Base-by-base conservation (phyloP, 1,140 invertebrate genomes). In the Heliconius himera region DNA sequence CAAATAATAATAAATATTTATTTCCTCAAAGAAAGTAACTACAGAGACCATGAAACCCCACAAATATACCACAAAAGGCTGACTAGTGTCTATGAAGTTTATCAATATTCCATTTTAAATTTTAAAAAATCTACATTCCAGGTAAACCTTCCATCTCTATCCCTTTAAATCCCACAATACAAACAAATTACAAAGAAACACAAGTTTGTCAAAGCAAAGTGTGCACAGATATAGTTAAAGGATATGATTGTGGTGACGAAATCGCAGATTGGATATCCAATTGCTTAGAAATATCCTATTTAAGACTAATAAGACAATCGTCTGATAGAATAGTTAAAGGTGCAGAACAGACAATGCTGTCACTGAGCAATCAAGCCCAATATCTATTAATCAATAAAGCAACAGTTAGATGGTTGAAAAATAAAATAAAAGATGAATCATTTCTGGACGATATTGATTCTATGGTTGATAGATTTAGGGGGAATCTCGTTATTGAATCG, bases 291-390 rank as follows among this genome's bases (percentile, higher is more conserved):
- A 87, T 95, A 79, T 95, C 96, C 8, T 97, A 96, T 77, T 87
- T 98, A 16, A 95, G 97, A 89, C 94, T 98, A 29, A 94, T 98
- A 38, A 95, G 95, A 82, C 97, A 98, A 90, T 95, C 89, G 13
- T 83, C 88, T 76, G 83, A 95, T 73, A 89, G 94, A 82, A 74
- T 81, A 60, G 83, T 89, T 80, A 94, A 89, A 81, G 88, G 87
- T 75, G 91, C 80, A 88, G 95, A 92, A 9, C 83, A 91, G 36
- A 93, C 94, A 81, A 87, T 95, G 74, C 88, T 98, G 49, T 98
- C 97, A 1, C 95, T 99, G 78, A 96, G 97, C 6, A 99, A 99
- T 93, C 96, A 99, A 95, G 98, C 97, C 1, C 98, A 99, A 90
- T 99, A 97, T 94, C 95, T 99, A 54, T 89, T 99, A 29, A 95